phyloP scores from a whole-genome alignment of 2,797 vertebrate species.

The Hydrophis major region DNA sequence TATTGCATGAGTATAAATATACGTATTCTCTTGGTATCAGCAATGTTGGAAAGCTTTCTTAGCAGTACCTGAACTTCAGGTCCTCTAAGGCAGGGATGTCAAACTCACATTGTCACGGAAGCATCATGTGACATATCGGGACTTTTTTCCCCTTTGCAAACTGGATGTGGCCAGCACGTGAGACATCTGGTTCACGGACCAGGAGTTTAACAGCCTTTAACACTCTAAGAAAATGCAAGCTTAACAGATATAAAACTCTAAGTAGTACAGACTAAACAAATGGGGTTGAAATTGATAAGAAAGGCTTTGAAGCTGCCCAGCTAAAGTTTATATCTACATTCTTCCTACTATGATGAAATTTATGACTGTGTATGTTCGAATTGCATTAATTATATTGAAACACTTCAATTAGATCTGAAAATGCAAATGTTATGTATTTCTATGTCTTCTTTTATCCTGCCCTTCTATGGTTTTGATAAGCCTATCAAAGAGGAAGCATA shows the following conservation, averaged over 20 bases:
- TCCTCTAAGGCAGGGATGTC: background rate
- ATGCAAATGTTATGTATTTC: background rate
- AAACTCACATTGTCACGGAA: no score
- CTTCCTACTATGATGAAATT: background rate
- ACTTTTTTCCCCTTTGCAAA: no score
- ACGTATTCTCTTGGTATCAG: background rate
- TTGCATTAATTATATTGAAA: background rate
- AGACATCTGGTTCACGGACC: no score
- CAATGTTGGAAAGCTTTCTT: background rate
- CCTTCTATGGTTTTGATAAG: constrained; percentile 13
- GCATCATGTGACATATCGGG: no score
- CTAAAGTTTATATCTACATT: background rate
- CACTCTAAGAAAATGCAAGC: background rate
- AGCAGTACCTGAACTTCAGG: background rate
- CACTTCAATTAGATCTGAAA: background rate
- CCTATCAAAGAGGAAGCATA: background rate
- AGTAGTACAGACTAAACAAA: background rate
- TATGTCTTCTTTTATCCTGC: background rate
- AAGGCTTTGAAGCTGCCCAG: background rate
- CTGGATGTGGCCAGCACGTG: no score
- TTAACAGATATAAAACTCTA: background rate
- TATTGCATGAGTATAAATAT: background rate
- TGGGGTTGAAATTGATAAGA: background rate
- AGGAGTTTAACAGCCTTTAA: no score
- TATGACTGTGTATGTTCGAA: background rate